Conservation (phyloP, 2,113 vertebrate genomes). For the Pterophyllum scalare region DNA sequence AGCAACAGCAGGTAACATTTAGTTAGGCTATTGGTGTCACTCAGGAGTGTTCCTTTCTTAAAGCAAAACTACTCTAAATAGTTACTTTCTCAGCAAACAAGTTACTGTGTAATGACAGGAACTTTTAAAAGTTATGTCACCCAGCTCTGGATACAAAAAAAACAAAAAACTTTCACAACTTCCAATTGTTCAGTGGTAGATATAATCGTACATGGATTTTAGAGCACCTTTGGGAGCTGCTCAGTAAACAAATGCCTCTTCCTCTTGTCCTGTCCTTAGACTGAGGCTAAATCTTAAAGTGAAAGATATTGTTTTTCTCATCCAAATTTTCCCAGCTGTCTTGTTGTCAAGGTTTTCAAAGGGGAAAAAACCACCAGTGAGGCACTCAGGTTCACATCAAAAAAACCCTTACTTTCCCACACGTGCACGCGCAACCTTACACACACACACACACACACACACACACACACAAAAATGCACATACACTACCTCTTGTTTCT, state of each 20-base stretch:
- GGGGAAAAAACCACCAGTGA: conserved; percentile 1
- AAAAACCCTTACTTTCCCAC: not conserved
- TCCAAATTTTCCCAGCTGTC: conserved; percentile 33
- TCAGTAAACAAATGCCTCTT: not conserved
- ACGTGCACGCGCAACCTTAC: not conserved
- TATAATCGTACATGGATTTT: not conserved
- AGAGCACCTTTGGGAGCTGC: not conserved
- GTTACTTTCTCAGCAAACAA: not conserved
- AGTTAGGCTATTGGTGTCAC: not conserved
- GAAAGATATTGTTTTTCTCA: not conserved
- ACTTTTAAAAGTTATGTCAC: not conserved
- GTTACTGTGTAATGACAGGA: not conserved
- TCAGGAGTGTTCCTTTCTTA: not conserved
- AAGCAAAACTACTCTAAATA: not conserved
- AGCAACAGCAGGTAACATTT: not conserved
- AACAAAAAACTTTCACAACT: not conserved
- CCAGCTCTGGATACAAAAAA: not conserved
- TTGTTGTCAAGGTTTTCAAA: conserved; percentile 22
- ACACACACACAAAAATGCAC: not conserved
- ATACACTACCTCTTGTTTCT: conserved; percentile 13
- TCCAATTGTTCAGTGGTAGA: not conserved
- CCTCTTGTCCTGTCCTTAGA: not conserved
- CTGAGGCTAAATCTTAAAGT: not conserved
- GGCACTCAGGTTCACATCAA: conserved; percentile 11
- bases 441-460: not conserved